A percentile compares a stretch with the other conserved stretches of the same genome.
These are phyloP conservation scores for Ianthella basta DNA, from an alignment of 37 sponge, comb jelly and placozoan species.

Conservation along the genomic window DNA sequence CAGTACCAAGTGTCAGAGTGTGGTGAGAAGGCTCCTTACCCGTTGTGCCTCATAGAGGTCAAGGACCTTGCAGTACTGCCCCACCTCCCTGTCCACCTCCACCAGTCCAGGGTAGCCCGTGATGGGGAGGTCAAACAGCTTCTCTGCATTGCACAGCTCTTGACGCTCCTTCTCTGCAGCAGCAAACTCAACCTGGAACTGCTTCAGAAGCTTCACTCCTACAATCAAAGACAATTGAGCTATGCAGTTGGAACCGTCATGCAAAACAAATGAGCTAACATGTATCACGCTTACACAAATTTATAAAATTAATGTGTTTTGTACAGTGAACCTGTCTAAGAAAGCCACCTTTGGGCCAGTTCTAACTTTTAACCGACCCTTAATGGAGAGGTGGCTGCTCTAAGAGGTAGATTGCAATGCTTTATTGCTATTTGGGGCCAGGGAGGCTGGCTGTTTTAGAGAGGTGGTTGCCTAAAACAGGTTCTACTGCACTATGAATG, in stretches of 20 bases:
- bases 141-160: constrained; percentile 97
- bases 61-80: constrained; percentile 73
- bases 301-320: neutral
- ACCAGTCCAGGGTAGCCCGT: constrained; percentile 87
- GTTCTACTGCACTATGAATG: no score
- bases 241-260: neutral
- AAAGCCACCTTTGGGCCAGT: no score
- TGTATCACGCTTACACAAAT: neutral
- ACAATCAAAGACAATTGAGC: neutral
- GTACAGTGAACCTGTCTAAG: neutral
- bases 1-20: no score
- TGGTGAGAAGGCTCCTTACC: no score
- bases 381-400: no score
- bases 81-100: constrained; percentile 88
- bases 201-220: constrained; percentile 78
- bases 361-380: no score
- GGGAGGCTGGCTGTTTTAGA: no score
- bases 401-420: no score
- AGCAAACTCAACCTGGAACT: constrained; percentile 72
- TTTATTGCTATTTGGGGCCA: no score
- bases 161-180: constrained; percentile 78
- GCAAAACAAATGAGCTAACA: no score
- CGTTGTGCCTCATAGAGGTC: constrained; percentile 91
- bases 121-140: constrained; percentile 95
- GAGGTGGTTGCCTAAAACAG: no score